phyloP scores from a whole-genome alignment of 2,888 invertebrate species.

The Cryptus viduatorius region DNA sequence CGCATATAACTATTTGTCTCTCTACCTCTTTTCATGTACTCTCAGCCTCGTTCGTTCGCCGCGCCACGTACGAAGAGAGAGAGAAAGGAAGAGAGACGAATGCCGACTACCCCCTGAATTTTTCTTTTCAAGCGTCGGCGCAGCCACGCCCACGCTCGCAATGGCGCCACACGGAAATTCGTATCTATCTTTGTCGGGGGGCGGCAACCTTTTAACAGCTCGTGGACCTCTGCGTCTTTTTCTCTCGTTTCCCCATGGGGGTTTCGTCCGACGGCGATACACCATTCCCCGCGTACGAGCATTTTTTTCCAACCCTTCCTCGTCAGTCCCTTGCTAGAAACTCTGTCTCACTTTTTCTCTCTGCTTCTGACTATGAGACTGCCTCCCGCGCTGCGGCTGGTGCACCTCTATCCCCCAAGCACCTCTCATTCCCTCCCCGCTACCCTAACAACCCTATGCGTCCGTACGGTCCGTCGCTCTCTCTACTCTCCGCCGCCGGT shows the following conservation, averaged over 20 bases:
- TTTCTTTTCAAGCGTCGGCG: conserved; percentile 83
- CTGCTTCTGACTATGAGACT: conserved; percentile 27
- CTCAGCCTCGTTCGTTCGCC: conserved; percentile 68
- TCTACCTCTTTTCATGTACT: conserved; percentile 49
- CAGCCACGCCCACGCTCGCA: conserved; percentile 83
- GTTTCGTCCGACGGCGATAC: conserved; percentile 38
- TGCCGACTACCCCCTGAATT: conserved; percentile 75
- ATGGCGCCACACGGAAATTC: conserved; percentile 81
- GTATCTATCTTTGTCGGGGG: conserved; percentile 73
- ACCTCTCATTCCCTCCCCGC: conserved; percentile 37
- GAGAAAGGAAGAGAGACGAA: neutral
- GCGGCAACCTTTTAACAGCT: conserved; percentile 78
- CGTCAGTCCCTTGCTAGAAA: conserved; percentile 31
- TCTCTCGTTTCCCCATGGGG: conserved; percentile 63
- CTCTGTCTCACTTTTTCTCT: conserved; percentile 53
- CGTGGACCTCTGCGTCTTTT: conserved; percentile 73
- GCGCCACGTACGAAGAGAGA: conserved; percentile 63
- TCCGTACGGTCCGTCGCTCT: conserved; percentile 59
- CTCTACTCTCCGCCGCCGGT: conserved; percentile 53
- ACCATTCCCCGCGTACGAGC: conserved; percentile 47
- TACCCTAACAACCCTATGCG: conserved; percentile 58
- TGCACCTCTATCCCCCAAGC: conserved; percentile 24
- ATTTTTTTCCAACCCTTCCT: conserved; percentile 62
- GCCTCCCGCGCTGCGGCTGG: conserved; percentile 34
- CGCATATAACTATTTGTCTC: conserved; percentile 63